phyloP scores from a whole-genome alignment of 1,140 invertebrate genomes.

The Antheraea pernyi region DNA sequence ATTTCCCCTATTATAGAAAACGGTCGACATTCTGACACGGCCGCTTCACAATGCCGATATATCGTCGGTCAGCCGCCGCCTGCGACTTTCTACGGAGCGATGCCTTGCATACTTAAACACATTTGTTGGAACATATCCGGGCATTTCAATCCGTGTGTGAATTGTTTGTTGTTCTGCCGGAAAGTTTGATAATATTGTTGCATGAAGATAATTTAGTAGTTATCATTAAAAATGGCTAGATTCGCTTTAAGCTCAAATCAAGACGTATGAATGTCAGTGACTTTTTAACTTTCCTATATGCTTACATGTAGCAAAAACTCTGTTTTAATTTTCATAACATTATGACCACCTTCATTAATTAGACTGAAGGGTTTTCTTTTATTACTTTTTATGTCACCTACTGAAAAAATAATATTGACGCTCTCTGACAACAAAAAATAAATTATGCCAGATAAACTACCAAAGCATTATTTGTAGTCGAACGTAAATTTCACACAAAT shows the following conservation, averaged over 20 bases:
- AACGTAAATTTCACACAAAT: not conserved
- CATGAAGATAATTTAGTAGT: not conserved
- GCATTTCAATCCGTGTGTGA: not conserved
- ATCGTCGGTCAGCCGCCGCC: not conserved
- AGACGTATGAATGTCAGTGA: no score
- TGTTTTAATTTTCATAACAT: no score
- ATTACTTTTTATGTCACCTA: no score
- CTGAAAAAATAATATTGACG: no score
- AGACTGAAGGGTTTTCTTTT: no score
- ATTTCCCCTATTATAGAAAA: slow-evolving; percentile 1
- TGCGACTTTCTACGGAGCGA: not conserved
- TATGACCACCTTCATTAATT: no score
- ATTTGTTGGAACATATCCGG: not conserved
- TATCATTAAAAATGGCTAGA: not conserved
- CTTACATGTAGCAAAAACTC: no score
- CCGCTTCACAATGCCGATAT: not conserved
- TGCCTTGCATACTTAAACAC: not conserved
- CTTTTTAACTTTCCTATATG: no score
- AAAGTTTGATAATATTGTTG: not conserved
- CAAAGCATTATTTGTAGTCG: no score
- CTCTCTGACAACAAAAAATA: no score
- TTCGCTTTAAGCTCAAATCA: not conserved
- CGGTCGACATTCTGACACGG: slow-evolving; percentile 1
- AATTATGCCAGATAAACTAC: no score
- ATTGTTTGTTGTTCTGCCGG: not conserved